Evolutionary conservation across 2,113 vertebrate species (phyloP).

Genomic region (Pelodiscus sinensis): DNA sequence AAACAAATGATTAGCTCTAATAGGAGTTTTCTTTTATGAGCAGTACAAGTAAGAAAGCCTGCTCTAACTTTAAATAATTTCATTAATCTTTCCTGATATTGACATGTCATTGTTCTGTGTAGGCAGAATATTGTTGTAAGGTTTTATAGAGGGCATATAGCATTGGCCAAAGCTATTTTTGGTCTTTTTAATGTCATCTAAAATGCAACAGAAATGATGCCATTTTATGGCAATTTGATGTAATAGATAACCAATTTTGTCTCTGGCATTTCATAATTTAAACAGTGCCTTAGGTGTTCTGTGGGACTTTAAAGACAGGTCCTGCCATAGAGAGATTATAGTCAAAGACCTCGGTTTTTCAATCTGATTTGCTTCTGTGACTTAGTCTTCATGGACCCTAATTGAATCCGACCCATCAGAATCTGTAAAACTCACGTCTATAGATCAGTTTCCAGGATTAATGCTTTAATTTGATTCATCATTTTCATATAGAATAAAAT

Average conservation of each 20-base stretch:
- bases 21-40: neutral
- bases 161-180: neutral
- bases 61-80: neutral
- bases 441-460: neutral
- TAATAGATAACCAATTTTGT: neutral
- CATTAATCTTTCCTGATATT: rapidly evolving
- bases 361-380: neutral
- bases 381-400: neutral
- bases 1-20: neutral
- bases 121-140: neutral
- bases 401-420: neutral
- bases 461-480: neutral
- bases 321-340: neutral
- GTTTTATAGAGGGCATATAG: neutral
- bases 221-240: neutral
- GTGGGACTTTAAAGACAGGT: neutral
- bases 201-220: neutral
- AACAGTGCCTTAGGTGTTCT: neutral
- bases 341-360: neutral
- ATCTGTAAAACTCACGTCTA: neutral
- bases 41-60: neutral
- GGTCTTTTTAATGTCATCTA: neutral
- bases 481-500: neutral
- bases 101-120: neutral
- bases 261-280: neutral